Percentiles rank a stretch among this genome's conserved stretches.
Evolutionary conservation across 2,797 vertebrate species (phyloP).

Genomic region (Tarsius wallacei): DNA sequence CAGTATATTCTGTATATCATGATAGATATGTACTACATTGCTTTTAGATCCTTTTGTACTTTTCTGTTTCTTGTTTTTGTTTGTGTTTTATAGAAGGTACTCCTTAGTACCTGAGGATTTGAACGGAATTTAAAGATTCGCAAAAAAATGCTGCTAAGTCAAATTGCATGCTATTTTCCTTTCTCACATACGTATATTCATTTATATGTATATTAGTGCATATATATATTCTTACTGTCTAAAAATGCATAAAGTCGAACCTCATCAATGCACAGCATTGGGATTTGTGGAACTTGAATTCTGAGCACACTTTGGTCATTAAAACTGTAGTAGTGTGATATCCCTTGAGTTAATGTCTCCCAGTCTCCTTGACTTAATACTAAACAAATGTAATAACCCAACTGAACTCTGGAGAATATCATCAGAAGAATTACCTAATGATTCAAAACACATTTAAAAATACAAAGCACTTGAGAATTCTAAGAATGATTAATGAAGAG

Average conservation of each 20-base stretch:
- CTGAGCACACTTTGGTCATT: not conserved
- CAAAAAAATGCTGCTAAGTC: not conserved
- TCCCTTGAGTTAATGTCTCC: not conserved
- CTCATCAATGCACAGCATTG: not conserved
- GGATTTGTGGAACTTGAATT: constrained; percentile 1
- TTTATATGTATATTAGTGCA: not conserved
- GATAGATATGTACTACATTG: not conserved
- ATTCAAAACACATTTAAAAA: not conserved
- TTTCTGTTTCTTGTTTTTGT: not conserved
- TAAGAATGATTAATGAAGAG: constrained; percentile 7
- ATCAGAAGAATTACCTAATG: not conserved
- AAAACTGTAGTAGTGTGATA: not conserved
- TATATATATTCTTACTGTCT: constrained; percentile 6
- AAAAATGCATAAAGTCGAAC: not conserved
- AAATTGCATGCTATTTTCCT: not conserved
- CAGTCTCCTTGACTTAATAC: not conserved
- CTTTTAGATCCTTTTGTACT: not conserved
- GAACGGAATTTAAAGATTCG: not conserved
- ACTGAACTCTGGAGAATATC: not conserved
- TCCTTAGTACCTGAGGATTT: not conserved
- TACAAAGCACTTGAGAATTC: not conserved
- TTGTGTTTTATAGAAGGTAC: not conserved
- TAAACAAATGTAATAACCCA: not conserved
- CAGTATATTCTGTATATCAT: not conserved
- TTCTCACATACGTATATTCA: not conserved